These are phyloP conservation scores for Coregonus clupeaformis DNA, from an alignment of 2,113 vertebrate genomes.

Conservation along the genomic window DNA sequence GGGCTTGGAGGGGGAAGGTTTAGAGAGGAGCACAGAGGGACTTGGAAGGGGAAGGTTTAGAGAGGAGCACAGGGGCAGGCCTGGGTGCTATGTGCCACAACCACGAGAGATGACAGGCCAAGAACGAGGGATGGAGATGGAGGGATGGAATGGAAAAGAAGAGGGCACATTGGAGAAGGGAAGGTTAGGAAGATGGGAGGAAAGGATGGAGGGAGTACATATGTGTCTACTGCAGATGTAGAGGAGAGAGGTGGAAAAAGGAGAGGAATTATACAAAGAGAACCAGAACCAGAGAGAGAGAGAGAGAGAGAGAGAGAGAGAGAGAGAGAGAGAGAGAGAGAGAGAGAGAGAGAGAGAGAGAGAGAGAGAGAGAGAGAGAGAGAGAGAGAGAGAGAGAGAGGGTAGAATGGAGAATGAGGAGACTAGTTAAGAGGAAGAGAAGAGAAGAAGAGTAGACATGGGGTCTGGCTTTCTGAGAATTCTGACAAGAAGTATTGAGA, in stretches of 20 bases:
- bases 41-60: conserved; percentile 1
- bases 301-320: conserved; percentile 24
- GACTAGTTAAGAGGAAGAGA: neutral
- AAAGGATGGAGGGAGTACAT: conserved; percentile 26
- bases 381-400: neutral
- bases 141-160: conserved; percentile 31
- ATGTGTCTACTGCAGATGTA: neutral
- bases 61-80: neutral
- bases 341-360: neutral
- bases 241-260: neutral
- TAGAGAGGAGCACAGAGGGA: conserved; percentile 10
- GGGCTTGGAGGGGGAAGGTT: conserved; percentile 24
- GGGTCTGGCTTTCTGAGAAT: neutral
- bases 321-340: conserved; percentile 11
- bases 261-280: neutral
- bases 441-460: conserved; percentile 1
- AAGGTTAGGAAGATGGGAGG: conserved; percentile 30
- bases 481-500: no score
- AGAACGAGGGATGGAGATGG: neutral
- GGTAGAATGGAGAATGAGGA: neutral
- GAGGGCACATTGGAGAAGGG: conserved; percentile 51
- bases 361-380: conserved; percentile 33
- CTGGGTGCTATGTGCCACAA: neutral
- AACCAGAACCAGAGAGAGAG: neutral
- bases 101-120: neutral